These are phyloP conservation scores for Ascaphus truei DNA, from an alignment of 2,113 vertebrate genomes.

Conservation along the genomic window DNA sequence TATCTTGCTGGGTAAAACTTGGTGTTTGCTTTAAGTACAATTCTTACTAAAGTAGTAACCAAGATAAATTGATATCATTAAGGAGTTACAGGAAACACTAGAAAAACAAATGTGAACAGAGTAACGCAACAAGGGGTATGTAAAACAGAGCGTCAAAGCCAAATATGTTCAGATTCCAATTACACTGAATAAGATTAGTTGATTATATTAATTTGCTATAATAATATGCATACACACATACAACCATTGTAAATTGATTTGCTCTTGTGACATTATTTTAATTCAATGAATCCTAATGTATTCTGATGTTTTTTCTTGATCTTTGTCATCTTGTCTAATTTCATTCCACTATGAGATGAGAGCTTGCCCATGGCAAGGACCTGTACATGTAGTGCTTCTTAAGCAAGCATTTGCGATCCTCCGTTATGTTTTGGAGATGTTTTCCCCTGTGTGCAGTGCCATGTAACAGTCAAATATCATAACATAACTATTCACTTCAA, in stretches of 20 bases:
- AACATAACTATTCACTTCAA: background rate
- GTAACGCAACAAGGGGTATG: no score
- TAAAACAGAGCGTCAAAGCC: no score
- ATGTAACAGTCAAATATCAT: background rate
- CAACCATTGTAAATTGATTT: background rate
- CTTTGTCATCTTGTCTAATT: constrained; percentile 3
- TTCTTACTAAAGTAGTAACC: no score
- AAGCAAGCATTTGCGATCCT: background rate
- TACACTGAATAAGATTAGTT: background rate
- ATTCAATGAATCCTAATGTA: constrained; percentile 2
- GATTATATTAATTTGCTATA: background rate
- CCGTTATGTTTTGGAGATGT: background rate
- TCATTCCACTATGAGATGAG: background rate
- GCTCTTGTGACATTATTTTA: background rate
- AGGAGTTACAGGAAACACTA: no score
- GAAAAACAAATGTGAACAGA: no score
- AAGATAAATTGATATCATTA: no score
- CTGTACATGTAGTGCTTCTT: background rate
- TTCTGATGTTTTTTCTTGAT: background rate
- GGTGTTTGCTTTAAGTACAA: no score
- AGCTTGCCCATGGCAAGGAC: background rate
- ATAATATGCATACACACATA: background rate
- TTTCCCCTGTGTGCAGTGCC: background rate
- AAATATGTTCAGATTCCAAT: background rate
- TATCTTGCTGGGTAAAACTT: no score